phyloP scores from a whole-genome alignment of 2,113 vertebrate genomes.

The Amblyopsis rosae region DNA sequence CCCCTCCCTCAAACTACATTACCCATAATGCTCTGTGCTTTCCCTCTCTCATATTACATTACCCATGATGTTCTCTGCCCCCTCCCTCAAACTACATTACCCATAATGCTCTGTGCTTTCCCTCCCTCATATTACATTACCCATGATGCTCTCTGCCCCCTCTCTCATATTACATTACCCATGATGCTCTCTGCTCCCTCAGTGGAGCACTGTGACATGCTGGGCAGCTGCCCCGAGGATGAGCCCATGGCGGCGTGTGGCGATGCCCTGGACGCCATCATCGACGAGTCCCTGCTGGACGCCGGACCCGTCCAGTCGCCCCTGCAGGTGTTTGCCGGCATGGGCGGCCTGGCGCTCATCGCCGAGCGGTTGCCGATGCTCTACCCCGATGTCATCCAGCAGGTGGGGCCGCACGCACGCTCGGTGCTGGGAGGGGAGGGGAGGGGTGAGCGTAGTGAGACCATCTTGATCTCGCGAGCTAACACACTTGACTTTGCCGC shows the following conservation, averaged over 20 bases:
- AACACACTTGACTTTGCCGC: no score
- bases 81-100: no score
- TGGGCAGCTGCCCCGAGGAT: conserved; percentile 90
- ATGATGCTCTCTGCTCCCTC: conserved; percentile 6
- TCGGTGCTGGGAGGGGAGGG: no score
- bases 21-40: no score
- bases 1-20: no score
- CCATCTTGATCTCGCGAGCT: no score
- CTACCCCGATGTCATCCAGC: conserved; percentile 97
- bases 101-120: no score
- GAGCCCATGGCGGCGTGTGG: conserved; percentile 87
- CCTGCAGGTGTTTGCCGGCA: conserved; percentile 96
- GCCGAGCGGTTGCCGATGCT: conserved; percentile 97
- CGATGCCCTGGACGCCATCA: conserved; percentile 86
- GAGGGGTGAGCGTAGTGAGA: no score
- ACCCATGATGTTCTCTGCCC: conserved; percentile 11
- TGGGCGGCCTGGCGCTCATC: conserved; percentile 96
- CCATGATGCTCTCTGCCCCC: background rate
- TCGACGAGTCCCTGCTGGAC: conserved; percentile 94
- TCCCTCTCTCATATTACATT: background rate
- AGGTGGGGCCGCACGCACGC: conserved; percentile 76
- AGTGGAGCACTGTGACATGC: conserved; percentile 89
- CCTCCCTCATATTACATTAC: background rate
- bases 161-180: background rate
- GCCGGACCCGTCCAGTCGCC: conserved; percentile 95